phyloP scores from a whole-genome alignment of 2,797 vertebrate genomes.

The Champsocephalus esox region DNA sequence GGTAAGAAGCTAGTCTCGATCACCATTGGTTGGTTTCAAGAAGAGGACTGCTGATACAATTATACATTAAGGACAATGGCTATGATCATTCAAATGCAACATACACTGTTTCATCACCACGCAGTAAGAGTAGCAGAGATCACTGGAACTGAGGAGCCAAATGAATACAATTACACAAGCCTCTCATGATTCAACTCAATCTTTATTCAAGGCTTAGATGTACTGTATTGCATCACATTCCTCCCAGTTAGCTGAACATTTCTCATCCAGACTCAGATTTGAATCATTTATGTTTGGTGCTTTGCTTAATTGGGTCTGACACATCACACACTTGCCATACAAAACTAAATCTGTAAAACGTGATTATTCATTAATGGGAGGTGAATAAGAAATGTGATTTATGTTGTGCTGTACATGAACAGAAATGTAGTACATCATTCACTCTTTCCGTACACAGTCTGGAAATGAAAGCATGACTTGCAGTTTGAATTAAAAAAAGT shows the following conservation, averaged over 20 bases:
- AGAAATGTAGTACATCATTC: not conserved
- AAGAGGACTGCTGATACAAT: not conserved
- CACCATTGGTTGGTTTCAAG: constrained; percentile 6
- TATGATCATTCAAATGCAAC: constrained; percentile 19
- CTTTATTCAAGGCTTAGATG: constrained; percentile 55
- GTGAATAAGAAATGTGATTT: constrained; percentile 22
- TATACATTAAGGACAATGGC: constrained; percentile 5
- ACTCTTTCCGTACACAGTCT: constrained; percentile 16
- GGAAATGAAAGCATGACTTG: constrained; percentile 26
- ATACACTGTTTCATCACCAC: constrained; percentile 15
- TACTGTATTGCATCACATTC: constrained; percentile 48
- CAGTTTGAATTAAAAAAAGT: constrained; percentile 31
- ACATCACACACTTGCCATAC: constrained; percentile 36
- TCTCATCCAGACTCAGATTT: constrained; percentile 30
- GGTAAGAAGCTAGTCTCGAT: not conserved
- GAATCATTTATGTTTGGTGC: constrained; percentile 56
- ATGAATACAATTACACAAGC: constrained; percentile 49
- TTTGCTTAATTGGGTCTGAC: constrained; percentile 52
- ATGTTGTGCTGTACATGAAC: constrained; percentile 14
- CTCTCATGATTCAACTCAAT: constrained; percentile 54
- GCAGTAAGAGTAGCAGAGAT: constrained; percentile 28
- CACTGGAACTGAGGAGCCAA: constrained; percentile 37
- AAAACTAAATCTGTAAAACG: constrained; percentile 49
- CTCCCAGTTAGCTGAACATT: constrained; percentile 45
- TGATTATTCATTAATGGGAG: constrained; percentile 36